Evolutionary conservation across 2,797 vertebrate genomes (phyloP), one percentile per base, ranked within the genome.

Genomic region (Lophius americanus): DNA sequence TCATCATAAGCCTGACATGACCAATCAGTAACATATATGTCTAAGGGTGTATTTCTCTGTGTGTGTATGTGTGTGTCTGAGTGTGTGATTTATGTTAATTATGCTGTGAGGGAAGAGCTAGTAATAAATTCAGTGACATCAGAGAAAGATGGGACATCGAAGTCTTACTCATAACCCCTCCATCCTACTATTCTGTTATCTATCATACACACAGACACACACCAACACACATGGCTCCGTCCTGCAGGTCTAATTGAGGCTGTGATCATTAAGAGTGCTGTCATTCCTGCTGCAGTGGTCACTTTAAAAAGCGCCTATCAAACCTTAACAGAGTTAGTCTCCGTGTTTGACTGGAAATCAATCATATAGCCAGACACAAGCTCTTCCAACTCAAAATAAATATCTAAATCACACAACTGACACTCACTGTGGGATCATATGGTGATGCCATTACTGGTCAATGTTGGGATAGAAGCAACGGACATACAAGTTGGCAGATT

Each of bases 321-420:
- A 42, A 42, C 63, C 84, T 88, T 92, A 94, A 94, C 91, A 84
- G 87, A 92, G 92, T 92, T 60, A 64, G 89, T 83, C 79, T 82
- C 84, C 91, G 89, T 88, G 86, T 93, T 93, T 79, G 92, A 91
- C 76, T 89, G 87, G 77, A 89, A 94, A 95, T 95, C 93, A 92
- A 94, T 96, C 93, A 90, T 55, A 70, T 50, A 43, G 44, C 36
- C 63, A 38, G 42, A 55, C 39, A 47, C 43, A 9, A 14, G 61
- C 37, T 72, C 50, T 39, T 65, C 53, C 33, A 65, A 38, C 49
- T 75, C 43, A n/a, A 70, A 75, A 79, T 63, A 83, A 75, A 80
- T 60, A 64, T 76, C 50, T 75, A 74, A 77, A 82, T 79, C 68
- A 70, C 47, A 49, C 36, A 43, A 43, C 13, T 53, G 72, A 46